Conservation (phyloP, 2,888 invertebrate genomes). For the Ditula angustiorana region DNA sequence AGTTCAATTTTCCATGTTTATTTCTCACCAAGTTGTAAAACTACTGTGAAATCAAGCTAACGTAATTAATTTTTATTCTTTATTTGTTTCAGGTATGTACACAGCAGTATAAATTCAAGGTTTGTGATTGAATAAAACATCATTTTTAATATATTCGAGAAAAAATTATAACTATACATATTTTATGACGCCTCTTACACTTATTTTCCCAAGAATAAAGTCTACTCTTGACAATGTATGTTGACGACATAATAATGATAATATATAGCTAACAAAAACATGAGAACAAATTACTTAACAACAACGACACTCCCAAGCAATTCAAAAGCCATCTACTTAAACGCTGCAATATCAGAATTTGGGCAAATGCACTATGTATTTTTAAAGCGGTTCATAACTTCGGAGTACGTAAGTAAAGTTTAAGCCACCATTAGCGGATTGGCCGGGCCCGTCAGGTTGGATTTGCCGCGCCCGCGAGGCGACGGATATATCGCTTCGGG, state of each 20-base stretch:
- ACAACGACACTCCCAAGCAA: neutral
- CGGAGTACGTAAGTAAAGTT: conserved; percentile 67
- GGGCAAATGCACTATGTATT: conserved; percentile 39
- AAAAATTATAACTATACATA: too few species aligned
- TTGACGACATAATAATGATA: neutral
- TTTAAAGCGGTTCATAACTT: conserved; percentile 62
- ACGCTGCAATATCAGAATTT: conserved; percentile 15
- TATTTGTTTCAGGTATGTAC: conserved; percentile 58
- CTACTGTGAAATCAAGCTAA: too few species aligned
- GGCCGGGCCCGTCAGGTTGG: conserved; percentile 67
- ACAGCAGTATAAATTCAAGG: neutral
- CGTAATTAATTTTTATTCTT: conserved; percentile 11
- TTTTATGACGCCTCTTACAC: too few species aligned
- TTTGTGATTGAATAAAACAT: neutral
- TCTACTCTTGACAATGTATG: neutral
- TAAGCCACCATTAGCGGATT: conserved; percentile 77
- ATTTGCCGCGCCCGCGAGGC: conserved; percentile 53
- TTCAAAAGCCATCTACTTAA: conserved; percentile 6
- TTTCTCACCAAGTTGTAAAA: too few species aligned
- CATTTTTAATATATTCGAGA: too few species aligned
- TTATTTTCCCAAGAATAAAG: too few species aligned
- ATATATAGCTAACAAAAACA: neutral
- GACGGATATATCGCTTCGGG: conserved; percentile 40
- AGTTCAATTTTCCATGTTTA: neutral
- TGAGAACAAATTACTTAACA: neutral